These are phyloP conservation scores for Ichneumoninae sp. DNA, from an alignment of 2,888 invertebrate species.

Conservation along the genomic window DNA sequence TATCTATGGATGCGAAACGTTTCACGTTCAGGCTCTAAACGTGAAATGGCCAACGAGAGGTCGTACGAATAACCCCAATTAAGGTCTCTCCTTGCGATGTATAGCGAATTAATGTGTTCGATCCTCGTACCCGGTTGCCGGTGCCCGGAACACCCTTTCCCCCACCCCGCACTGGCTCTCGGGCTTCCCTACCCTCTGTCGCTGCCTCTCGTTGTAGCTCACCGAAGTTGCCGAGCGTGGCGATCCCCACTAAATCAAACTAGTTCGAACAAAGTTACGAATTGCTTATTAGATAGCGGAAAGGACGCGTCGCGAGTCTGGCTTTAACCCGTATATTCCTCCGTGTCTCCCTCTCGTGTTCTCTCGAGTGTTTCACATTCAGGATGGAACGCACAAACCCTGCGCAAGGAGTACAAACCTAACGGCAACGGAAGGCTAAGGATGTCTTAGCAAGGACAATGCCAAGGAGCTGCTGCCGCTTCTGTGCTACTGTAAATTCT, in stretches of 20 bases:
- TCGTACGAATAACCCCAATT: constrained; percentile 57
- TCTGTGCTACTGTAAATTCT: constrained; percentile 31
- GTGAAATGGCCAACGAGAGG: constrained; percentile 44
- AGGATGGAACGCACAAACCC: constrained; percentile 6
- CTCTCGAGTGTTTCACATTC: constrained; percentile 44
- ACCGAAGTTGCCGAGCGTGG: constrained; percentile 46
- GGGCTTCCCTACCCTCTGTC: constrained; percentile 23
- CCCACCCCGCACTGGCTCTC: constrained; percentile 17
- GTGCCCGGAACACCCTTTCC: not conserved
- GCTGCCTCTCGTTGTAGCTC: constrained; percentile 9
- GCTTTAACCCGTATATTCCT: constrained; percentile 27
- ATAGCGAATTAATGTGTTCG: constrained; percentile 61
- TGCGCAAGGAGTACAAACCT: not conserved
- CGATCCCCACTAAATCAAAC: constrained; percentile 74
- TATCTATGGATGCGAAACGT: constrained; percentile 13
- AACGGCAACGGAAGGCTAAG: constrained; percentile 21
- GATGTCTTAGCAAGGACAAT: constrained; percentile 24
- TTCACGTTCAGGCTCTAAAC: constrained; percentile 40
- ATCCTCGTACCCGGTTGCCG: constrained; percentile 36
- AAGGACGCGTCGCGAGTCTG: constrained; percentile 40
- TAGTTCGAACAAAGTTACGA: constrained; percentile 73
- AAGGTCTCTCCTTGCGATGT: constrained; percentile 51
- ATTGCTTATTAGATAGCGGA: constrained; percentile 71
- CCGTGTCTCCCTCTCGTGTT: constrained; percentile 18
- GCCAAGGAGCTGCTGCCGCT: not conserved